Conservation (phyloP, 2,113 vertebrate genomes). For the Fulica atra region DNA sequence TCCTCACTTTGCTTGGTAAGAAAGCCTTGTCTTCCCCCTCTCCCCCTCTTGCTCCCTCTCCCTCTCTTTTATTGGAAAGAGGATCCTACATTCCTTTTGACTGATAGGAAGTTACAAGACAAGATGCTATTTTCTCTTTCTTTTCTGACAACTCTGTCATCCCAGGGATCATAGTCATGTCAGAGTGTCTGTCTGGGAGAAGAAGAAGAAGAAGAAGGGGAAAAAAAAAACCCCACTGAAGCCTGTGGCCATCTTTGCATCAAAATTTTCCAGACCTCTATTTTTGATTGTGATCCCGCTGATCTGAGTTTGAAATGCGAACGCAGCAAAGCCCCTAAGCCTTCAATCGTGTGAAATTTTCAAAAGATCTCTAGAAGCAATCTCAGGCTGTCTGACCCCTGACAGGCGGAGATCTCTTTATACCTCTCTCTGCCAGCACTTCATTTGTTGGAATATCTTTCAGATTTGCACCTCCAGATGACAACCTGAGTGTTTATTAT, state of each 20-base stretch:
- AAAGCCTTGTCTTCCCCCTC: not conserved
- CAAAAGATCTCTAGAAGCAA: constrained; percentile 98
- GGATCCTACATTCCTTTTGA: constrained; percentile 75
- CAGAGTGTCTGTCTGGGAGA: constrained; percentile 77
- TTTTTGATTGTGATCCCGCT: constrained; percentile 89
- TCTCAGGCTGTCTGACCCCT: constrained; percentile 95
- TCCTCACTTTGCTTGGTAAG: constrained; percentile 17
- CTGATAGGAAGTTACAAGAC: constrained; percentile 75
- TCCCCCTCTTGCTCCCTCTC: constrained; percentile 10
- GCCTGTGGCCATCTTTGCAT: constrained; percentile 84
- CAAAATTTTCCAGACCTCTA: constrained; percentile 83
- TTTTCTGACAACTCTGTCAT: constrained; percentile 81
- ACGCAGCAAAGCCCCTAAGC: constrained; percentile 91
- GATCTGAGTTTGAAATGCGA: constrained; percentile 96
- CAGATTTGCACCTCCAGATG: constrained; percentile 93
- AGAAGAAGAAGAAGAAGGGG: not conserved
- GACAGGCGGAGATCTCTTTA: constrained; percentile 92
- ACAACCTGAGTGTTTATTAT: constrained; percentile 91
- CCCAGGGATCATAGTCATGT: constrained; percentile 84
- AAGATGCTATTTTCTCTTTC: constrained; percentile 81
- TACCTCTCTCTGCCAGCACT: constrained; percentile 91
- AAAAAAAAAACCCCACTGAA: constrained; percentile 43
- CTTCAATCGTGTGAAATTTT: constrained; percentile 98
- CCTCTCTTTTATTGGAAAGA: constrained; percentile 52
- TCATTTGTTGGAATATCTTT: constrained; percentile 95